Evolutionary conservation across 2,797 vertebrate species (phyloP).

Genomic region (Echiichthys vipera): DNA sequence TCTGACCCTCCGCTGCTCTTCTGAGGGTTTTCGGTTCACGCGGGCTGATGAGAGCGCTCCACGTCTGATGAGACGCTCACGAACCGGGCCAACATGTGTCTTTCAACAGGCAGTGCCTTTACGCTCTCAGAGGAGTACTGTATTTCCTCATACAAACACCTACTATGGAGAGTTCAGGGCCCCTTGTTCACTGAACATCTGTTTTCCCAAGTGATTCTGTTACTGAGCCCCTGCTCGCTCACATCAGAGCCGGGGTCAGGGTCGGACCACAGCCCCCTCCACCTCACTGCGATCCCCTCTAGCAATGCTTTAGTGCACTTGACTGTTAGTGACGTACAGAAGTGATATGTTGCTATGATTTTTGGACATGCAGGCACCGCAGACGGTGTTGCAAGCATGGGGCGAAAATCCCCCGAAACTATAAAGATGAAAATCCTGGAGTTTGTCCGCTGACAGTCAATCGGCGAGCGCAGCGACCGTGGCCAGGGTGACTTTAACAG

Average conservation of each 20-base stretch:
- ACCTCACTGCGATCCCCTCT: conserved; percentile 53
- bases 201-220: conserved; percentile 84
- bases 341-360: conserved; percentile 55
- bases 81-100: conserved; percentile 71
- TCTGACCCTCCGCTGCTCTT: conserved; percentile 39
- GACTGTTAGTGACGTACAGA: conserved; percentile 32
- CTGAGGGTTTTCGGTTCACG: conserved; percentile 60
- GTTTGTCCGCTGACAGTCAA: conserved; percentile 30
- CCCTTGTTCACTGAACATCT: conserved; percentile 77
- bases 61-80: conserved; percentile 59
- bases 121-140: conserved; percentile 76
- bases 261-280: conserved; percentile 62
- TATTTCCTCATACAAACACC: conserved; percentile 83
- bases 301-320: conserved; percentile 51
- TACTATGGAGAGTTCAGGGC: conserved; percentile 72
- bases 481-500: conserved; percentile 43
- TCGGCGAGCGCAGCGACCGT: conserved; percentile 39
- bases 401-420: not conserved
- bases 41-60: conserved; percentile 51
- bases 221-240: conserved; percentile 68
- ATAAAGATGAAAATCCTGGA: conserved; percentile 40
- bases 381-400: conserved; percentile 1
- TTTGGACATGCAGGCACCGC: conserved; percentile 20
- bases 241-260: conserved; percentile 68
- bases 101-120: conserved; percentile 71